These are phyloP conservation scores for Iphiclides podalirius DNA, from an alignment of 2,888 invertebrate genomes.

Conservation along the genomic window DNA sequence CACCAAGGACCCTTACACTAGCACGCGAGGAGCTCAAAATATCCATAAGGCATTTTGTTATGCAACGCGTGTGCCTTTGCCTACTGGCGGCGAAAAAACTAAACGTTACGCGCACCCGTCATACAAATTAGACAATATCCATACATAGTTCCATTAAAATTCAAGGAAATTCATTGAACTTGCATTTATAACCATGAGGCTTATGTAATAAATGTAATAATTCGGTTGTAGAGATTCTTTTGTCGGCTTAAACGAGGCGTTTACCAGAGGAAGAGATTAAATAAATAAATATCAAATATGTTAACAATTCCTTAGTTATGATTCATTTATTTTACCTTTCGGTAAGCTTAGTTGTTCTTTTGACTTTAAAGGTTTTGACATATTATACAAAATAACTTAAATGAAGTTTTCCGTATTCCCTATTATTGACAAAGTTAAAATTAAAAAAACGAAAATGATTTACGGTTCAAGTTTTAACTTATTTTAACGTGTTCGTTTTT, in stretches of 20 bases:
- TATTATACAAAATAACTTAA: too few relatives aligned
- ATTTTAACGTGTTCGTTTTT: too few relatives aligned
- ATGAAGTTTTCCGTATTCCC: too few relatives aligned
- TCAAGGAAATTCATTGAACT: constrained; percentile 58
- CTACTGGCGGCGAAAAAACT: constrained; percentile 40
- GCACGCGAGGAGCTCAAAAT: constrained; percentile 31
- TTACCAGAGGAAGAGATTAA: background rate
- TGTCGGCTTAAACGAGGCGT: background rate
- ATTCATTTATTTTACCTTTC: too few relatives aligned
- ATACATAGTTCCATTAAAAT: constrained; percentile 40
- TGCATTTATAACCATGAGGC: constrained; percentile 20
- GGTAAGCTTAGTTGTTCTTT: too few relatives aligned
- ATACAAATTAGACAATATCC: constrained; percentile 41
- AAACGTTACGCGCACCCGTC: constrained; percentile 32
- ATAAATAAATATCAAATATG: background rate
- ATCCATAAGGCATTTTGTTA: constrained; percentile 39
- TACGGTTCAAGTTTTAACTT: too few relatives aligned
- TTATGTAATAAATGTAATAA: constrained; percentile 25
- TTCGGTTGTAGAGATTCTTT: background rate
- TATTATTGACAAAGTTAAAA: too few relatives aligned
- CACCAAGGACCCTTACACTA: background rate
- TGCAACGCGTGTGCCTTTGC: constrained; percentile 38
- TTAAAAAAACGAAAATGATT: too few relatives aligned
- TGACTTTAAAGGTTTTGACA: too few relatives aligned
- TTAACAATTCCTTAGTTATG: too few relatives aligned